These are phyloP conservation scores for Apotomis turbidana DNA, from an alignment of 2,888 invertebrate genomes.

Conservation along the genomic window DNA sequence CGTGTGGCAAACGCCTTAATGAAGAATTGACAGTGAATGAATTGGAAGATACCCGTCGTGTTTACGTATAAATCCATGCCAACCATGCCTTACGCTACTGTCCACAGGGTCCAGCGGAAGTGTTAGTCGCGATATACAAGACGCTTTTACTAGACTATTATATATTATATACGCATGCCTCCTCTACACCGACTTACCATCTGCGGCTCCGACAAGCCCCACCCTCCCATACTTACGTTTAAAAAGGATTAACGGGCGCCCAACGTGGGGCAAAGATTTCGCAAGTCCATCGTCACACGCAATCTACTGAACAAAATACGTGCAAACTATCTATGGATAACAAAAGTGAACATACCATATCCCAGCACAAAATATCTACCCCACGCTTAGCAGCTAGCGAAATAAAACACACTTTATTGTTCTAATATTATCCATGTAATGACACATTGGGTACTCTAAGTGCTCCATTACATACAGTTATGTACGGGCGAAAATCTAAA, in stretches of 20 bases:
- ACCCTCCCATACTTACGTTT: conserved; percentile 48
- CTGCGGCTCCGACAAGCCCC: conserved; percentile 50
- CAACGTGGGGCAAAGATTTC: conserved; percentile 55
- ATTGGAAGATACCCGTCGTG: conserved; percentile 68
- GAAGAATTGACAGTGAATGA: conserved; percentile 77
- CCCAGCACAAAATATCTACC: conserved; percentile 66
- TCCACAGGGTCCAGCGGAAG: conserved; percentile 40
- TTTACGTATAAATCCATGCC: conserved; percentile 76
- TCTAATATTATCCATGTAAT: conserved; percentile 82
- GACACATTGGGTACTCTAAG: conserved; percentile 77
- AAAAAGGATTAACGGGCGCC: conserved; percentile 53
- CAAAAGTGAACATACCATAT: conserved; percentile 51
- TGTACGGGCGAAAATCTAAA: conserved; percentile 71
- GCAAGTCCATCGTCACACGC: conserved; percentile 51
- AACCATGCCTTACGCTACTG: conserved; percentile 62
- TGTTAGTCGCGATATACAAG: conserved; percentile 60
- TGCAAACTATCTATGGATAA: conserved; percentile 46
- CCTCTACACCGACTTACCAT: conserved; percentile 58
- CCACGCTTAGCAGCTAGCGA: conserved; percentile 64
- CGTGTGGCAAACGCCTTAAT: conserved; percentile 76
- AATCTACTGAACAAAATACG: conserved; percentile 54
- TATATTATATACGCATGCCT: conserved; percentile 59
- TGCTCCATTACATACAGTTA: conserved; percentile 74
- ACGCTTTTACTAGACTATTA: conserved; percentile 53
- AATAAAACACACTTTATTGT: conserved; percentile 81